phyloP scores from a whole-genome alignment of 92 coral and sea anemone genomes.

The Paragorgia papillata region DNA sequence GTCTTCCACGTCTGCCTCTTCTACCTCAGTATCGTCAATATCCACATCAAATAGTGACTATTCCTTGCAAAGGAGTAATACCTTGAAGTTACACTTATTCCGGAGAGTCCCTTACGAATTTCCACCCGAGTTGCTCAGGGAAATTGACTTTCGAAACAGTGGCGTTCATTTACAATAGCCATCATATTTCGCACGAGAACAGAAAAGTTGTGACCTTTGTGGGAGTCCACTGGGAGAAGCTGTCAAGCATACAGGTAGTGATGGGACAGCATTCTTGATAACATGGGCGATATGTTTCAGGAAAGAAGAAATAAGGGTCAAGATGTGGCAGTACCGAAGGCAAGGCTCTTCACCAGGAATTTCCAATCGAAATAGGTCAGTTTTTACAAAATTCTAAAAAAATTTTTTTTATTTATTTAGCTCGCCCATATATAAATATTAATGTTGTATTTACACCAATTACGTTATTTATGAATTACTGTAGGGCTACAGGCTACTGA shows the following conservation, averaged over 20 bases:
- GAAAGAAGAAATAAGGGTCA: background rate
- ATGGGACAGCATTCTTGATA: conserved; percentile 18
- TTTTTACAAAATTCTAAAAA: background rate
- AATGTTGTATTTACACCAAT: too few species aligned
- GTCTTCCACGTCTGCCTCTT: too few species aligned
- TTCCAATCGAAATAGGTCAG: background rate
- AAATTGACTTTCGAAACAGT: background rate
- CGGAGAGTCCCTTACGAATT: background rate
- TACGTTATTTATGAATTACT: too few species aligned
- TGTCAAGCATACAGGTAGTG: conserved; percentile 19
- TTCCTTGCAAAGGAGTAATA: background rate
- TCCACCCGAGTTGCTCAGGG: background rate
- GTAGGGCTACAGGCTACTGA: too few species aligned
- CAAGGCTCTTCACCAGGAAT: background rate
- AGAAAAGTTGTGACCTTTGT: background rate
- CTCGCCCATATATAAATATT: too few species aligned
- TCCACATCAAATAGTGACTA: too few species aligned
- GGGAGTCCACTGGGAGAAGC: conserved; percentile 6
- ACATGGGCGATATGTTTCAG: background rate
- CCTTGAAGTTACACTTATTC: background rate
- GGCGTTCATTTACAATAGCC: background rate
- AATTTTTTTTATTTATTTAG: too few species aligned
- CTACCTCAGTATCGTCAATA: background rate
- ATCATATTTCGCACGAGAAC: background rate
- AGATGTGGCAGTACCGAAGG: background rate